phyloP scores from a whole-genome alignment of 2,888 invertebrate species.

The Apoda limacodes region DNA sequence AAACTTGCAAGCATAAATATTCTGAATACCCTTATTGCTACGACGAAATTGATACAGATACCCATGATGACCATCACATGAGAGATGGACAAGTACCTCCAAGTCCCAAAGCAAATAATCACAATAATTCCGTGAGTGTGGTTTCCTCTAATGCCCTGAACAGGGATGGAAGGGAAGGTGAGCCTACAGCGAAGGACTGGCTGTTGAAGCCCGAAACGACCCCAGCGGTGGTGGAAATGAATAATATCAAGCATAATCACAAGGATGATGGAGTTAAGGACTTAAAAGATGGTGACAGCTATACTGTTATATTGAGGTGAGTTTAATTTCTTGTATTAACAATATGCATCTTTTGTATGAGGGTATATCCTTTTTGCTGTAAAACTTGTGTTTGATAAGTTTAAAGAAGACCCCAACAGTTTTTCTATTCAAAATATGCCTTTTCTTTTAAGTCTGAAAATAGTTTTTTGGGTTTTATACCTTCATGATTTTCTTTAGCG shows the following conservation, averaged over 20 bases:
- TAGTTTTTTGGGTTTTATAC: too few species aligned
- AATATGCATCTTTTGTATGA: too few species aligned
- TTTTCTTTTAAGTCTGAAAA: too few species aligned
- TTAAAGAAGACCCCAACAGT: too few species aligned
- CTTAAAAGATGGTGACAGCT: constrained; percentile 74
- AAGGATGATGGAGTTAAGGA: constrained; percentile 57
- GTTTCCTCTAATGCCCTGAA: constrained; percentile 58
- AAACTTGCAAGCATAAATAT: constrained; percentile 88
- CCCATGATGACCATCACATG: constrained; percentile 73
- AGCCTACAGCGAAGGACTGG: constrained; percentile 57
- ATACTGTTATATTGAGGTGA: constrained; percentile 80
- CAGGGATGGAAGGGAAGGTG: constrained; percentile 43
- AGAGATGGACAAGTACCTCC: constrained; percentile 53
- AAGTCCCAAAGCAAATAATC: constrained; percentile 53
- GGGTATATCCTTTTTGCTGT: too few species aligned
- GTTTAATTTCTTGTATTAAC: too few species aligned
- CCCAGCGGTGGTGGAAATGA: constrained; percentile 55
- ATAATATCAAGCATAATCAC: constrained; percentile 52
- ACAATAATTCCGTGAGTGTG: constrained; percentile 59
- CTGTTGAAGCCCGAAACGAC: constrained; percentile 42
- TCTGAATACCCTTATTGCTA: constrained; percentile 92
- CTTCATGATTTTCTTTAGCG: too few species aligned
- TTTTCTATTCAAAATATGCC: too few species aligned
- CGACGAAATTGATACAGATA: constrained; percentile 83
- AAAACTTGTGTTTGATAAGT: too few species aligned